phyloP scores from a whole-genome alignment of 2,888 invertebrate genomes.

The Lydus trimaculatus region DNA sequence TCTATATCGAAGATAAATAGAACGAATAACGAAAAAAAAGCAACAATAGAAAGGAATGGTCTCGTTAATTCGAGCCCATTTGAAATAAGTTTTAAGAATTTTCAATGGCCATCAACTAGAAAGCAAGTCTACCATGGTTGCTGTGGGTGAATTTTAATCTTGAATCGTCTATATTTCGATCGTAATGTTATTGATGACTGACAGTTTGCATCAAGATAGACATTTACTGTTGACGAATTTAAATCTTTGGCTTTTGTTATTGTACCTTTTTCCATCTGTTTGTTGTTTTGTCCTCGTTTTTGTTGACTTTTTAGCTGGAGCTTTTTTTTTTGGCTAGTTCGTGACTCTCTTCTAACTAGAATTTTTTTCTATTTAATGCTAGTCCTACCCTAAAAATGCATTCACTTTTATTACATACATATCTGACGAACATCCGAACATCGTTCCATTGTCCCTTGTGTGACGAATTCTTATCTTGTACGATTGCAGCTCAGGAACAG shows the following conservation, averaged over 20 bases:
- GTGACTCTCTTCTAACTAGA: background rate
- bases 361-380: conserved; percentile 9
- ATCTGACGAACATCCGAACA: conserved; percentile 36
- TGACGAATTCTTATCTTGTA: conserved; percentile 38
- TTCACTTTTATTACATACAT: conserved; percentile 33
- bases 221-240: conserved; percentile 53
- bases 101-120: conserved; percentile 17
- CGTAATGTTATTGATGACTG: conserved; percentile 56
- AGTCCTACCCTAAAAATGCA: conserved; percentile 7
- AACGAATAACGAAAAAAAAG: conserved; percentile 40
- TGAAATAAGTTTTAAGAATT: conserved; percentile 42
- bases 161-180: conserved; percentile 42
- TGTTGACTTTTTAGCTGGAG: conserved; percentile 17
- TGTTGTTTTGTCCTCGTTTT: conserved; percentile 31
- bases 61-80: conserved; percentile 53
- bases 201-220: conserved; percentile 58
- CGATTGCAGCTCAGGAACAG: conserved; percentile 44
- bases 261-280: background rate
- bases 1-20: conserved; percentile 40
- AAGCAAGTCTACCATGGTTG: conserved; percentile 3
- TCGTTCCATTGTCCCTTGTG: conserved; percentile 41
- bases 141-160: conserved; percentile 41
- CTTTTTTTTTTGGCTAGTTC: background rate
- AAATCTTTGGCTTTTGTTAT: conserved; percentile 49
- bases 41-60: conserved; percentile 27